Conservation (phyloP, 2,113 vertebrate genomes). For the Leuciscus idus region DNA sequence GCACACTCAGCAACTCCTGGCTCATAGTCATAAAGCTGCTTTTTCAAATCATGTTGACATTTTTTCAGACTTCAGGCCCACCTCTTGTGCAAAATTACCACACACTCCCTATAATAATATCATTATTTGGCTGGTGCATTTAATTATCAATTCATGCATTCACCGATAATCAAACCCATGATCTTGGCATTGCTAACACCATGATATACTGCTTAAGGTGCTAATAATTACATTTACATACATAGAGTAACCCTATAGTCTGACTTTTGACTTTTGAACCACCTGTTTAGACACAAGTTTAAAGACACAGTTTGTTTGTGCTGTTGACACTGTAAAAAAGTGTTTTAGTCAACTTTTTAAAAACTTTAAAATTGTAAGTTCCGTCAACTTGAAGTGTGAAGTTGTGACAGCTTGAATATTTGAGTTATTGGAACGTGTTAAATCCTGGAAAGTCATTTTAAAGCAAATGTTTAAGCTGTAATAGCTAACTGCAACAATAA, state of each 20-base stretch:
- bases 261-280: neutral
- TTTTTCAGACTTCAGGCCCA: neutral
- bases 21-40: neutral
- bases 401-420: too few species aligned
- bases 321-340: too few species aligned
- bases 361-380: too few species aligned
- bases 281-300: neutral
- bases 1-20: slow-evolving; percentile 26
- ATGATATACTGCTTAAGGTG: neutral
- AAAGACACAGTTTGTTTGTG: neutral
- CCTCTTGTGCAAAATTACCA: neutral
- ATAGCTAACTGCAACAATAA: too few species aligned
- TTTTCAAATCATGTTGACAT: neutral
- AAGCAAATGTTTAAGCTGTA: too few species aligned
- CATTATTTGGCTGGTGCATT: neutral
- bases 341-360: too few species aligned
- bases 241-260: neutral
- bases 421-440: too few species aligned
- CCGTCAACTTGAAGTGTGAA: too few species aligned
- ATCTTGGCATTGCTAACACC: neutral
- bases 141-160: too few species aligned
- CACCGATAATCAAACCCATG: neutral
- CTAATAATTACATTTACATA: neutral
- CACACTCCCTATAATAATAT: neutral
- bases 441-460: too few species aligned